These are phyloP conservation scores for Heliangelus exortis DNA, from an alignment of 2,797 vertebrate species.

Conservation along the genomic window DNA sequence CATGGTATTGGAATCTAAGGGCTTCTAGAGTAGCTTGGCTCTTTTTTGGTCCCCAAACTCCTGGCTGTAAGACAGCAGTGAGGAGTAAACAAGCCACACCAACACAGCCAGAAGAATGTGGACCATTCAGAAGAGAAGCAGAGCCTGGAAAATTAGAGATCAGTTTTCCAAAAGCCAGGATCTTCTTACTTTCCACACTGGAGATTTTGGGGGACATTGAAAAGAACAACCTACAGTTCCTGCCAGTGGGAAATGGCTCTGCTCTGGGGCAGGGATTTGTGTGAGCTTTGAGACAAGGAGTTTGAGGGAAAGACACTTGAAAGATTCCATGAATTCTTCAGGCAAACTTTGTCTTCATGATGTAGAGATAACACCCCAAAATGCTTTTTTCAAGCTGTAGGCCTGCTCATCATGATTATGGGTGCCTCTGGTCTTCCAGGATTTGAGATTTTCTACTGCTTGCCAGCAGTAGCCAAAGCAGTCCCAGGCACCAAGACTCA, in stretches of 20 bases:
- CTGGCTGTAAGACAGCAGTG: not conserved
- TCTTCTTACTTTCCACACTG: not conserved
- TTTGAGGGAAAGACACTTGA: not conserved
- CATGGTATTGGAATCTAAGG: not conserved
- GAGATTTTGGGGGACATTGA: not conserved
- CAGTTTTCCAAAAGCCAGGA: not conserved
- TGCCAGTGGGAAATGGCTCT: not conserved
- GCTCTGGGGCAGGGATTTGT: not conserved
- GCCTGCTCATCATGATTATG: not conserved
- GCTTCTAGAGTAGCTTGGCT: not conserved
- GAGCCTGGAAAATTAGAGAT: not conserved
- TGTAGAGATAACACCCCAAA: not conserved
- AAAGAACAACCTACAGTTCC: not conserved
- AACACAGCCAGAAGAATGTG: not conserved
- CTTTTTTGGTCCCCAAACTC: not conserved
- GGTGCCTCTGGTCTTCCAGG: not conserved
- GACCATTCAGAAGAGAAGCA: not conserved
- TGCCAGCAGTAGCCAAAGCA: not conserved
- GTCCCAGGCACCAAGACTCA: not conserved
- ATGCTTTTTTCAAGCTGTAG: not conserved
- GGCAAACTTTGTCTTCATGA: not conserved
- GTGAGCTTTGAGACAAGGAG: not conserved
- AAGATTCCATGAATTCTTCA: not conserved
- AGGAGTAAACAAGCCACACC: conserved; percentile 13
- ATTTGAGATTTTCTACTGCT: not conserved